phyloP scores from a whole-genome alignment of 2,888 invertebrate species.

The Zonitis immaculata region DNA sequence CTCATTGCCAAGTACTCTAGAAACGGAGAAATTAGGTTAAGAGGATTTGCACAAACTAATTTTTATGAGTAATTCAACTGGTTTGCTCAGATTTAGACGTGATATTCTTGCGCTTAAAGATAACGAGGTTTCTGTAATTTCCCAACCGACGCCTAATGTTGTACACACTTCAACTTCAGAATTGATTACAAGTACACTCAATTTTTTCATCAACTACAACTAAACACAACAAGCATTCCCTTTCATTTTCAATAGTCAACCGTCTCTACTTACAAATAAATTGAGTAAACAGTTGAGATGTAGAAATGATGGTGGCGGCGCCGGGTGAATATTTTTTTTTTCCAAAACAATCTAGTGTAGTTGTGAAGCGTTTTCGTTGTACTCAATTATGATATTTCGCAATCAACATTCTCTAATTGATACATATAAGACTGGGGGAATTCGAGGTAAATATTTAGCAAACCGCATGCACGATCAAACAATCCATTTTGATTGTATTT shows the following conservation, averaged over 20 bases:
- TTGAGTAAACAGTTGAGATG: not conserved
- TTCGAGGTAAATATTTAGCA: slow-evolving; percentile 25
- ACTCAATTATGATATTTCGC: not conserved
- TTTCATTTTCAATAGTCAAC: not conserved
- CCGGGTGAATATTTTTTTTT: too few species aligned
- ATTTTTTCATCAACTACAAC: not conserved
- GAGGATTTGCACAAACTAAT: slow-evolving; percentile 36
- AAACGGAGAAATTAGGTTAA: slow-evolving; percentile 34
- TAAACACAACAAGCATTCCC: not conserved
- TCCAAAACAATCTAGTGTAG: too few species aligned
- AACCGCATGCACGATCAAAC: slow-evolving; percentile 22
- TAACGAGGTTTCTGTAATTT: slow-evolving; percentile 30
- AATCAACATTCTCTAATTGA: slow-evolving; percentile 20
- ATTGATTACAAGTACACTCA: slow-evolving; percentile 1
- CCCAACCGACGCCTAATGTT: slow-evolving; percentile 11
- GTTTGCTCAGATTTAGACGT: slow-evolving; percentile 30
- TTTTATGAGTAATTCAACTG: slow-evolving; percentile 38
- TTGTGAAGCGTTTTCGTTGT: too few species aligned
- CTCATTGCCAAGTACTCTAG: not conserved
- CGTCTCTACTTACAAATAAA: not conserved
- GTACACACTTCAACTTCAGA: slow-evolving; percentile 1
- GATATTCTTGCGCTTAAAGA: slow-evolving; percentile 31
- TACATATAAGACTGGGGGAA: slow-evolving; percentile 21
- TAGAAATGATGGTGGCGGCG: not conserved
- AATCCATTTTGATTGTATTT: slow-evolving; percentile 24